phyloP scores from a whole-genome alignment of 2,113 vertebrate species.

The Lipotes vexillifer region DNA sequence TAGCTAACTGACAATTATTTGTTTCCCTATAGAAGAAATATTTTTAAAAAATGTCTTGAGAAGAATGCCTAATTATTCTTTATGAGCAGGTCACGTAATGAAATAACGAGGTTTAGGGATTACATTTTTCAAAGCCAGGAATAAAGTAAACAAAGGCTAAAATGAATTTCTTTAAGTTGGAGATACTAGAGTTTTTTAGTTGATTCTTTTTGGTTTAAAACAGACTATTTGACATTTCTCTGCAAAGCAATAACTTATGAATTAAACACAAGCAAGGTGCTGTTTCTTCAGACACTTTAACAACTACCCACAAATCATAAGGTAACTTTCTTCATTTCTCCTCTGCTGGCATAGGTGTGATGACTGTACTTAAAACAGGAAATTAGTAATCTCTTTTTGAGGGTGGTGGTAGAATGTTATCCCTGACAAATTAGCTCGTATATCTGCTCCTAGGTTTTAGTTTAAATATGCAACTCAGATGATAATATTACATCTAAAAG shows the following conservation, averaged over 20 bases:
- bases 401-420: neutral
- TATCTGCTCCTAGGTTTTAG: neutral
- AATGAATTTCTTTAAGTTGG: constrained; percentile 13
- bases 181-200: neutral
- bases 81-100: neutral
- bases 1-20: neutral
- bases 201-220: neutral
- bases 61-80: constrained; percentile 35
- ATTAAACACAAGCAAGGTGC: constrained; percentile 18
- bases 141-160: constrained; percentile 14
- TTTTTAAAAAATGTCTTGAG: neutral
- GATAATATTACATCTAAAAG: neutral
- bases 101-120: constrained; percentile 1
- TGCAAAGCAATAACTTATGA: neutral
- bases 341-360: neutral
- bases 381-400: neutral
- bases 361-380: neutral
- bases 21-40: constrained; percentile 19
- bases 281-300: constrained; percentile 3
- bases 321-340: neutral
- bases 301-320: neutral
- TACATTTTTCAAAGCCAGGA: neutral
- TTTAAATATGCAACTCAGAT: neutral
- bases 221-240: neutral
- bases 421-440: neutral